phyloP scores from a whole-genome alignment of 2,113 vertebrate genomes.

The Puma concolor region DNA sequence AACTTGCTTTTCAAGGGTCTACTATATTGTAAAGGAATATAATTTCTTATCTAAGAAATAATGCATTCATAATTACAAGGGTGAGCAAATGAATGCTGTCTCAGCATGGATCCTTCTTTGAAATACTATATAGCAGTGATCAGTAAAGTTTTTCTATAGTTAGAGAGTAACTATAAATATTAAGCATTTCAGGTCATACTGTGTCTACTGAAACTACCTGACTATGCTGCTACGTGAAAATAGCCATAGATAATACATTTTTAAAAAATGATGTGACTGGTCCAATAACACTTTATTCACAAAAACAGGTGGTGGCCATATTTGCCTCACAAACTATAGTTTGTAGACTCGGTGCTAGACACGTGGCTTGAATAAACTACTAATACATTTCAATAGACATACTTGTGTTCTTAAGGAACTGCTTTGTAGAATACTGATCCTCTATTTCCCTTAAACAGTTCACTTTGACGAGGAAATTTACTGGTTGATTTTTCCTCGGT shows the following conservation, averaged over 20 bases:
- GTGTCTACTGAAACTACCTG: not conserved
- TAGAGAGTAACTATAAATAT: not conserved
- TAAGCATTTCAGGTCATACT: not conserved
- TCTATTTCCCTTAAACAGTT: not conserved
- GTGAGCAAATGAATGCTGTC: not conserved
- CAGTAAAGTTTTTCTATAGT: not conserved
- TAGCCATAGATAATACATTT: not conserved
- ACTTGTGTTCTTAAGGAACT: not conserved
- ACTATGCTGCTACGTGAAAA: not conserved
- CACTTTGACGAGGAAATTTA: not conserved
- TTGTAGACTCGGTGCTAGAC: not conserved
- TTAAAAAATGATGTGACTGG: not conserved
- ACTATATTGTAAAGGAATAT: not conserved
- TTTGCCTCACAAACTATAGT: not conserved
- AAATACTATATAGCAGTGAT: not conserved
- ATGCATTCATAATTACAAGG: not conserved
- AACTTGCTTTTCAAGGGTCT: not conserved
- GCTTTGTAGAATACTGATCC: not conserved
- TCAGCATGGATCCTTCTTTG: not conserved
- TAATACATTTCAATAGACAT: not conserved
- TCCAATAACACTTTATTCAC: slow-evolving; percentile 19
- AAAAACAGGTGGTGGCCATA: not conserved
- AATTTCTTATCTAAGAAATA: slow-evolving; percentile 4
- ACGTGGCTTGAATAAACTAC: not conserved
- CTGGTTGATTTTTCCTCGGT: not conserved